Evolutionary conservation across 2,797 vertebrate genomes (phyloP).

Genomic region (Natrix natrix): DNA sequence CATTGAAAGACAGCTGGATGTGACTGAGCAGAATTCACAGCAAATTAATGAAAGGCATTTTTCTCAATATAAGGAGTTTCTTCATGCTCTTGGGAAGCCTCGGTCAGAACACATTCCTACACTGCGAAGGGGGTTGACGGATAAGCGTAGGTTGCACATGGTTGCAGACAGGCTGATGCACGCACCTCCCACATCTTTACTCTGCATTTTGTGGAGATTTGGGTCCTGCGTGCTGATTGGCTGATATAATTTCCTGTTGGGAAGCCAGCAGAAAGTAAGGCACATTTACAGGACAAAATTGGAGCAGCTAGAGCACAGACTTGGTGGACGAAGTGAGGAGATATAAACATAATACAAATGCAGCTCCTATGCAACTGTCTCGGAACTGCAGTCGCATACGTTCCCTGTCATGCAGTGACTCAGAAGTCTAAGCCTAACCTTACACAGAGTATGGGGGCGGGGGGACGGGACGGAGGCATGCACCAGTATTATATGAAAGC

Average conservation of each 20-base stretch:
- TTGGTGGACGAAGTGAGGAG: neutral
- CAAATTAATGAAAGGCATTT: too few species aligned
- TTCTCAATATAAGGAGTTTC: too few species aligned
- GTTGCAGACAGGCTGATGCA: neutral
- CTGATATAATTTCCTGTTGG: neutral
- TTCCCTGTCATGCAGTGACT: too few species aligned
- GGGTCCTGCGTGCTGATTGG: neutral
- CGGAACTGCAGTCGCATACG: too few species aligned
- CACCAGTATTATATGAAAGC: neutral
- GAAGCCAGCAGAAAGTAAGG: neutral
- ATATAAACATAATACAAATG: neutral
- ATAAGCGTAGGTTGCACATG: neutral
- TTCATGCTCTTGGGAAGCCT: too few species aligned
- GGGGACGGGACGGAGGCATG: rapidly evolving
- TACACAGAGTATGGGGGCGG: neutral
- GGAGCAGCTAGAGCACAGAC: neutral
- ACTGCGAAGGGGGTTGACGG: neutral
- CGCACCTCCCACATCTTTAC: neutral
- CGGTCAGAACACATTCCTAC: neutral
- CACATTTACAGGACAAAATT: neutral
- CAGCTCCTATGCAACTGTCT: neutral
- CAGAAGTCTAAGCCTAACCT: neutral
- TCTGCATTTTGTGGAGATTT: neutral
- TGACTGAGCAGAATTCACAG: too few species aligned
- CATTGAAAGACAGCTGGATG: too few species aligned